Evolutionary conservation across 1,140 invertebrate genomes (phyloP).

Genomic region (Ceratoteleas bidentatus): DNA sequence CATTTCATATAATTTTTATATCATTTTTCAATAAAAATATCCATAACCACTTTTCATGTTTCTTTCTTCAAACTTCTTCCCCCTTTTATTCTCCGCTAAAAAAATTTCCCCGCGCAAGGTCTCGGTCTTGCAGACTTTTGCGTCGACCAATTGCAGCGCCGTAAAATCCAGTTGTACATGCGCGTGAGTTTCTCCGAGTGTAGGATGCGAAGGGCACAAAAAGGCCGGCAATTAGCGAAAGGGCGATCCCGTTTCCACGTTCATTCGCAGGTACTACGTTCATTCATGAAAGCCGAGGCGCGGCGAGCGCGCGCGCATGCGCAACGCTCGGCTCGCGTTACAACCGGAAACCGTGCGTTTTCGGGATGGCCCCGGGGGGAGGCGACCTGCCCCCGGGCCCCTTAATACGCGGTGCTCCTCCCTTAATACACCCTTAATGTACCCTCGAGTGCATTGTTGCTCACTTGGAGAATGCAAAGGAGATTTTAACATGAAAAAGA

Average conservation of each 20-base stretch:
- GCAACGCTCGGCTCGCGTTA: constrained; percentile 70
- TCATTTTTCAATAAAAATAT: too few relatives aligned
- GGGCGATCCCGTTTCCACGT: constrained; percentile 54
- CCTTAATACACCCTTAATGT: constrained; percentile 72
- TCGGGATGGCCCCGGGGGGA: constrained; percentile 60
- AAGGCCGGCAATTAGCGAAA: constrained; percentile 43
- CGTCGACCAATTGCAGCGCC: too few relatives aligned
- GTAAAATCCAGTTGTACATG: too few relatives aligned
- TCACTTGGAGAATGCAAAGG: constrained; percentile 65
- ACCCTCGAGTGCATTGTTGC: constrained; percentile 71
- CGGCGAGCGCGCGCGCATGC: constrained; percentile 35
- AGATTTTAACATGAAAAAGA: constrained; percentile 55
- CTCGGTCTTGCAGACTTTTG: too few relatives aligned
- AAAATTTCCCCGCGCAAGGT: too few relatives aligned
- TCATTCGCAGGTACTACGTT: constrained; percentile 67
- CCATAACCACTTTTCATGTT: too few relatives aligned
- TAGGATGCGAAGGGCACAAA: constrained; percentile 8
- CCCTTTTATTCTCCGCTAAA: too few relatives aligned
- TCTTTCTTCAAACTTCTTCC: too few relatives aligned
- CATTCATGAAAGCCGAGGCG: constrained; percentile 62
- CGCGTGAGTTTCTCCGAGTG: too few relatives aligned
- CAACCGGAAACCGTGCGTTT: constrained; percentile 73
- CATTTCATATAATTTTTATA: too few relatives aligned
- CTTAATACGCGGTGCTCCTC: constrained; percentile 73
- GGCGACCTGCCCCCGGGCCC: constrained; percentile 63